Evolutionary conservation across 2,888 invertebrate species (phyloP).

Genomic region (Spodoptera littoralis): DNA sequence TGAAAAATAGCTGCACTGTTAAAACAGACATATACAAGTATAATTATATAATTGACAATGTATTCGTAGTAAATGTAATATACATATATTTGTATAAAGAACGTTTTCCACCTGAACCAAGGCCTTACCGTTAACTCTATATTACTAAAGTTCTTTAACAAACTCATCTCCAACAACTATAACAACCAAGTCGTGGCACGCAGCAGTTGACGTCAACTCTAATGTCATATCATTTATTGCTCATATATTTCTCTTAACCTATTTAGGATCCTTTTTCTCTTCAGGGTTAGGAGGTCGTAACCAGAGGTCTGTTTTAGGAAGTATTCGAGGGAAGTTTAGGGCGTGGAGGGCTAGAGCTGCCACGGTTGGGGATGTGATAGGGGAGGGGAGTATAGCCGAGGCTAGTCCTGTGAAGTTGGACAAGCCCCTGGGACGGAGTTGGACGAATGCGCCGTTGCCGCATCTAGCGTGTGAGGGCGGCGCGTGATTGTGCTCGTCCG

Average conservation of each 20-base stretch:
- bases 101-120: neutral
- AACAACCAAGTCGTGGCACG: constrained; percentile 9
- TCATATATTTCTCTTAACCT: constrained; percentile 27
- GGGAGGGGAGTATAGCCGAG: constrained; percentile 69
- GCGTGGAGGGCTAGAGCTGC: constrained; percentile 78
- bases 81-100: neutral
- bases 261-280: constrained; percentile 73
- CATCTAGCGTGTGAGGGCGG: constrained; percentile 85
- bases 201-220: constrained; percentile 30
- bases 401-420: constrained; percentile 54
- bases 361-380: constrained; percentile 72
- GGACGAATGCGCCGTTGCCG: constrained; percentile 84
- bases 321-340: constrained; percentile 79
- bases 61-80: too few relatives aligned
- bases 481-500: constrained; percentile 82
- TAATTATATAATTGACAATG: neutral
- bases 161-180: constrained; percentile 21
- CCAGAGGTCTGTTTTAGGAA: constrained; percentile 84
- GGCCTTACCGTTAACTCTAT: constrained; percentile 7
- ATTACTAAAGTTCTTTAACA: constrained; percentile 1
- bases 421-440: constrained; percentile 75
- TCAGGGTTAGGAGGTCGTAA: constrained; percentile 72
- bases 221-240: constrained; percentile 39
- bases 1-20: neutral
- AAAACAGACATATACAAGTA: too few relatives aligned